Conservation (phyloP, 1,140 invertebrate species). For the Drosophila chauvacae region DNA sequence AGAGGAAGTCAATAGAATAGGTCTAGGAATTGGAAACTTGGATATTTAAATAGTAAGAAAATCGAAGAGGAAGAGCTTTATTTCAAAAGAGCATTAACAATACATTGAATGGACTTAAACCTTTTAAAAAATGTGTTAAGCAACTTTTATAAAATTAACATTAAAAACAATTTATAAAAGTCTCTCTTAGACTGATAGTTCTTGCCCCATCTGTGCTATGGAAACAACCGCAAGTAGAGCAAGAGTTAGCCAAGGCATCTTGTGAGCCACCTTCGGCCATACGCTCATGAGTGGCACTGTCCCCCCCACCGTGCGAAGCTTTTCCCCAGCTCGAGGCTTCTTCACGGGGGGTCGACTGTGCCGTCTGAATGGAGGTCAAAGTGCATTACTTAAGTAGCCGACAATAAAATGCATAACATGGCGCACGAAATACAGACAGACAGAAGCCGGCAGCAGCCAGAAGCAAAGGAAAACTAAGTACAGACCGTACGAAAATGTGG, state of each 20-base stretch:
- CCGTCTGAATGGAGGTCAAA: slow-evolving; percentile 77
- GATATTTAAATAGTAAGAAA: neutral
- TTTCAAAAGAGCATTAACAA: neutral
- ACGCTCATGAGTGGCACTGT: slow-evolving; percentile 44
- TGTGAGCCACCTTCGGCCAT: slow-evolving; percentile 26
- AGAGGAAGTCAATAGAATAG: neutral
- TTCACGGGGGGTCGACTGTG: slow-evolving; percentile 39
- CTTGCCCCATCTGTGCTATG: neutral
- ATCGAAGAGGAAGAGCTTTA: neutral
- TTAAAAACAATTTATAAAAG: neutral
- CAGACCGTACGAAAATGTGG: slow-evolving; percentile 64
- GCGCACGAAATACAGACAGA: slow-evolving; percentile 43
- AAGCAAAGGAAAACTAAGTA: slow-evolving; percentile 47
- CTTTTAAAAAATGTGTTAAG: no score
- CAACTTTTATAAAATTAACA: neutral
- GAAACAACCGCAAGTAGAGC: slow-evolving; percentile 8
- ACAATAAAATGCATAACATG: slow-evolving; percentile 82
- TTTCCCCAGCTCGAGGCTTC: slow-evolving; percentile 12
- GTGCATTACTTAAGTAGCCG: slow-evolving; percentile 83
- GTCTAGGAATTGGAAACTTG: no score
- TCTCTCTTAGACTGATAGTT: neutral
- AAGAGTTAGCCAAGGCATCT: slow-evolving; percentile 23
- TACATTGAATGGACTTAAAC: neutral
- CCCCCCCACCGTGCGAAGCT: slow-evolving; percentile 1
- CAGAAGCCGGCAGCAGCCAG: slow-evolving; percentile 17